Percentiles rank a stretch among this genome's conserved stretches.
Conservation (phyloP, 2,797 vertebrate genomes). For the Pogonophryne albipinna region DNA sequence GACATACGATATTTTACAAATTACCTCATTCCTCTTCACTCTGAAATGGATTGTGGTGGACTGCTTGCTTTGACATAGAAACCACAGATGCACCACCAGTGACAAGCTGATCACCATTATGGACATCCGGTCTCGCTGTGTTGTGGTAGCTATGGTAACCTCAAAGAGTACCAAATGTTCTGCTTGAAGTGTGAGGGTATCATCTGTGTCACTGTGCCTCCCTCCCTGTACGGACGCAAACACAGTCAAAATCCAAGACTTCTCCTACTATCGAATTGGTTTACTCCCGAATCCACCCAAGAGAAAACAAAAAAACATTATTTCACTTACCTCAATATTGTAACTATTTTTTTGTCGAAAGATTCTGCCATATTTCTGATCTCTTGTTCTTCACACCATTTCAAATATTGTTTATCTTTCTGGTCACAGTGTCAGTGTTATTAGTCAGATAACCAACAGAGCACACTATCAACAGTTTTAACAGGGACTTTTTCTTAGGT, state of each 20-base stretch:
- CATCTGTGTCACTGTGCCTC: constrained; percentile 71
- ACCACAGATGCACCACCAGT: constrained; percentile 60
- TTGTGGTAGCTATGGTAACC: constrained; percentile 87
- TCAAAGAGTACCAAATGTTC: constrained; percentile 83
- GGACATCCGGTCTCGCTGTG: constrained; percentile 81
- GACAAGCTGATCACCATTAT: constrained; percentile 74
- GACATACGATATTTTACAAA: constrained; percentile 12
- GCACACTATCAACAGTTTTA: background rate
- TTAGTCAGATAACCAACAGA: background rate
- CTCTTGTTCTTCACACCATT: background rate
- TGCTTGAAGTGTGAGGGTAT: constrained; percentile 79
- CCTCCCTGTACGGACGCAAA: constrained; percentile 40
- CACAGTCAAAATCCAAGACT: constrained; percentile 47
- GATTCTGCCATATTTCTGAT: background rate
- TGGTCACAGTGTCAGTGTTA: background rate
- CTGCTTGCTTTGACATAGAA: constrained; percentile 54
- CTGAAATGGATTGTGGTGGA: constrained; percentile 19
- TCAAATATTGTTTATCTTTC: no score
- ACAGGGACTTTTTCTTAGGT: background rate
- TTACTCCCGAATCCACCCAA: constrained; percentile 24
- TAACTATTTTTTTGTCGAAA: background rate
- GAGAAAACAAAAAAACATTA: background rate
- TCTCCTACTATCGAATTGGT: constrained; percentile 39
- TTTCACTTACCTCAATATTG: background rate
- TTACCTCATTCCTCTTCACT: constrained; percentile 18